These are phyloP conservation scores for Anomalospiza imberbis DNA, from an alignment of 2,797 vertebrate genomes.

Conservation along the genomic window DNA sequence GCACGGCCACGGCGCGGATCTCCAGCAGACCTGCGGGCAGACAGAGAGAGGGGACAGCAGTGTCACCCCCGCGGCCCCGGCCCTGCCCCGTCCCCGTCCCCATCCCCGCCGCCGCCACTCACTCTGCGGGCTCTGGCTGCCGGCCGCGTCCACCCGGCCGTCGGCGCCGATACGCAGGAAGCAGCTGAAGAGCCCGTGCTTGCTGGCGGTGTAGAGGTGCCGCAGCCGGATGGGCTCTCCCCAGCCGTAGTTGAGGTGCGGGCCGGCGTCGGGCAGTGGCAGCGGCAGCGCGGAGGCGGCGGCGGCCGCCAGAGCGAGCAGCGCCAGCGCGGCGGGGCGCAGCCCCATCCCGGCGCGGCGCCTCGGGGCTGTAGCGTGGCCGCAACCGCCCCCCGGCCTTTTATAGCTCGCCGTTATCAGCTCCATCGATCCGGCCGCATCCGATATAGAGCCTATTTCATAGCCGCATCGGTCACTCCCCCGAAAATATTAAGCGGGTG, in stretches of 20 bases:
- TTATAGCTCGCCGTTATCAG: constrained; percentile 82
- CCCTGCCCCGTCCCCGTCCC: not conserved
- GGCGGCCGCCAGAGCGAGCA: constrained; percentile 63
- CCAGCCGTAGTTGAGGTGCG: constrained; percentile 85
- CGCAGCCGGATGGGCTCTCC: constrained; percentile 83
- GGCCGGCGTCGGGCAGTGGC: constrained; percentile 79
- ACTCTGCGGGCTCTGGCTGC: constrained; percentile 82
- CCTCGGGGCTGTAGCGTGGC: constrained; percentile 39
- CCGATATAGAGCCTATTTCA: constrained; percentile 58
- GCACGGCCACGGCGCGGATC: constrained; percentile 83
- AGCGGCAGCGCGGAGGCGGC: constrained; percentile 56
- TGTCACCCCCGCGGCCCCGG: not conserved
- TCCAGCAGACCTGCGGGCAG: constrained; percentile 85
- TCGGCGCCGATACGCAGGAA: constrained; percentile 84
- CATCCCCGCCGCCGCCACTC: constrained; percentile 63
- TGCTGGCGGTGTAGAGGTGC: constrained; percentile 85
- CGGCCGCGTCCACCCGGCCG: constrained; percentile 82
- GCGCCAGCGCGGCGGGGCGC: constrained; percentile 19
- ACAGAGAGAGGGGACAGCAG: not conserved
- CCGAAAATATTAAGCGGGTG: constrained; percentile 44
- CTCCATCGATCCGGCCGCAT: constrained; percentile 78
- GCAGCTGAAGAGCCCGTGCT: constrained; percentile 77
- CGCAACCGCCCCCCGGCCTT: constrained; percentile 70
- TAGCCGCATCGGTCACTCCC: constrained; percentile 44
- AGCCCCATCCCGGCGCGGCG: not conserved